Conservation (phyloP, 2,797 vertebrate species). For the Macropodus opercularis region DNA sequence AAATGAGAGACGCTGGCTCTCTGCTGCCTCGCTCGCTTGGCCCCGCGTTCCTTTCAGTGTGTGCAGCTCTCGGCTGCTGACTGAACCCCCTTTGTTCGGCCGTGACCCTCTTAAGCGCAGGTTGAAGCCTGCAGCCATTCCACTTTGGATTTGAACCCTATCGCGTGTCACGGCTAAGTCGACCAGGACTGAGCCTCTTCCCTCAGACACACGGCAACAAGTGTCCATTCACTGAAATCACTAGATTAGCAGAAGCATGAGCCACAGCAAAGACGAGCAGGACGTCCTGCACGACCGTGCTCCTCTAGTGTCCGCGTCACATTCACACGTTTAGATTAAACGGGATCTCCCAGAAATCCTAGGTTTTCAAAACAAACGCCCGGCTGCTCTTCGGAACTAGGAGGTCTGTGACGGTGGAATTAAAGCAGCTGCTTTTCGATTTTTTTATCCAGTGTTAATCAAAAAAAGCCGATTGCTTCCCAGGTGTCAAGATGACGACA, state of each 20-base stretch:
- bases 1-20: too few relatives aligned
- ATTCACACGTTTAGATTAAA: too few relatives aligned
- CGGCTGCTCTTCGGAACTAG: too few relatives aligned
- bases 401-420: too few relatives aligned
- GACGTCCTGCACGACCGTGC: too few relatives aligned
- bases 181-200: slow-evolving; percentile 68
- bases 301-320: too few relatives aligned
- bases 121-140: slow-evolving; percentile 76
- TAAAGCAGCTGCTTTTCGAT: too few relatives aligned
- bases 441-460: too few relatives aligned
- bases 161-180: slow-evolving; percentile 74
- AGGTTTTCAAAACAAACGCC: too few relatives aligned
- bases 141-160: slow-evolving; percentile 78
- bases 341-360: too few relatives aligned
- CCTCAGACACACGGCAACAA: slow-evolving; percentile 65
- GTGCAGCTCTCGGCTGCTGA: slow-evolving; percentile 67
- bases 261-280: too few relatives aligned
- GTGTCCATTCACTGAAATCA: slow-evolving; percentile 56
- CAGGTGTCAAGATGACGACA: slow-evolving; percentile 46
- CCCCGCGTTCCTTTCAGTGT: slow-evolving; percentile 52
- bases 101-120: slow-evolving; percentile 75
- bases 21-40: too few relatives aligned
- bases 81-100: slow-evolving; percentile 76
- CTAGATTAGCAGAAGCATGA: neutral
- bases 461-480: slow-evolving; percentile 19